Percentiles rank a stretch among this genome's conserved stretches.
These are phyloP conservation scores for Sebastes hubbsi DNA, from an alignment of 2,797 vertebrate species.

Conservation along the genomic window DNA sequence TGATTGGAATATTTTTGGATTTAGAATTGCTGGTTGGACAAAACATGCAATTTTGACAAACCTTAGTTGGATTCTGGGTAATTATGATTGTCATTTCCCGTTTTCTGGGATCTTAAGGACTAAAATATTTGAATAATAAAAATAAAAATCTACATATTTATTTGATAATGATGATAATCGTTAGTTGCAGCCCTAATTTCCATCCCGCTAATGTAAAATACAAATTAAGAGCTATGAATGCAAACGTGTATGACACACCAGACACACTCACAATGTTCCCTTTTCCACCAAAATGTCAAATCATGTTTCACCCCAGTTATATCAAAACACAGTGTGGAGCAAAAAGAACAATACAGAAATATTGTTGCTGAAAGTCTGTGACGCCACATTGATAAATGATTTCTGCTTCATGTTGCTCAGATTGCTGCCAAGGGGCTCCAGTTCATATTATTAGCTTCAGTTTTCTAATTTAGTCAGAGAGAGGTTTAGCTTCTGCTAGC, in stretches of 20 bases:
- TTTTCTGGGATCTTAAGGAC: background rate
- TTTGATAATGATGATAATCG: too few relatives aligned
- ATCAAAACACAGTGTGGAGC: background rate
- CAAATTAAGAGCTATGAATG: background rate
- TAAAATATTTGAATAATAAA: background rate
- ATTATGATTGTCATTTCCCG: background rate
- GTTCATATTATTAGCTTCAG: conserved; percentile 17
- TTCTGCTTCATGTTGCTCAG: conserved; percentile 15
- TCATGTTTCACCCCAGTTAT: background rate
- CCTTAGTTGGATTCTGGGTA: background rate
- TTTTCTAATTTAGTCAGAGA: conserved; percentile 28
- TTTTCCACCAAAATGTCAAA: conserved; percentile 12
- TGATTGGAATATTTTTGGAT: background rate
- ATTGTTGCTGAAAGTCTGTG: background rate
- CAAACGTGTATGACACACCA: background rate
- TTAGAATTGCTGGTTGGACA: background rate
- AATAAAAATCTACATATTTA: too few relatives aligned
- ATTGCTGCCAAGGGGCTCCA: background rate
- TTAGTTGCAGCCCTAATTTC: too few relatives aligned
- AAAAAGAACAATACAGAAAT: background rate
- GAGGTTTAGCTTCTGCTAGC: background rate
- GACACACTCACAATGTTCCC: background rate
- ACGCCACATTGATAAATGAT: conserved; percentile 3
- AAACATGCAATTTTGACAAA: background rate
- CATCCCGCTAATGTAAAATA: background rate